Base-by-base conservation (phyloP, 2,888 invertebrate species). In the Cynaeus angustus region DNA sequence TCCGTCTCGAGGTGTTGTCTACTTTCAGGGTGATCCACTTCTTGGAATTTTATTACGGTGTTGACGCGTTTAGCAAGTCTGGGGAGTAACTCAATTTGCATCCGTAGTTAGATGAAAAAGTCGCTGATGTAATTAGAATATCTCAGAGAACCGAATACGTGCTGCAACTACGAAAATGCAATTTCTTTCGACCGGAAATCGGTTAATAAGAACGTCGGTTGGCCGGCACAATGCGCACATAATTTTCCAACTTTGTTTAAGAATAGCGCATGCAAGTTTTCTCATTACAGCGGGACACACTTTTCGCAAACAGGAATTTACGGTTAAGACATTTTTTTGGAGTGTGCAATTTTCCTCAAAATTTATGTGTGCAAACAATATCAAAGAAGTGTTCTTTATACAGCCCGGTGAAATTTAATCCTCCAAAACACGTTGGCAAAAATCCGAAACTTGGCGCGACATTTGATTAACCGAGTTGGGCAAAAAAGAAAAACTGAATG, bases 361-460 rank as follows among this genome's bases (percentile, higher is more conserved):
- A 65, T 65, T 53, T 65, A 65, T 65, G 65, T 43, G 12, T n/a
- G 8, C 26, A 52, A 62, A 62, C 50, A 62, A 62, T 62, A 62
- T 52, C 28, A 52, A 41, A 26, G 33, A 53, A 53, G 53, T 65
- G 65, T 65, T 41, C 53, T 26, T 37, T 50, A 28, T 56, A 56
- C 43, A 13, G 59, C 16, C 12, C 13, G 59, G 33, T 46, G 43
- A 33, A 65, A 65, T 65, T 65, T 53, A 65, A 65, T 65, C 45
- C 52, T 53, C 28, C 65, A 30, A 43, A 43, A 55, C 45, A 45
- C 53, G 45, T 65, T 65, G 30, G 38, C 50, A 30, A 50, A 61
- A 61, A 46, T 38, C 43, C 21, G 21, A 21, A n/a, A 21, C 43
- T 61, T 61, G 16, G 13, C 37, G 37, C 12, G 33, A 33, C n/a